Evolutionary conservation across 2,888 invertebrate species (phyloP), one percentile per base, ranked within the genome.

Genomic region (Tuta absoluta): DNA sequence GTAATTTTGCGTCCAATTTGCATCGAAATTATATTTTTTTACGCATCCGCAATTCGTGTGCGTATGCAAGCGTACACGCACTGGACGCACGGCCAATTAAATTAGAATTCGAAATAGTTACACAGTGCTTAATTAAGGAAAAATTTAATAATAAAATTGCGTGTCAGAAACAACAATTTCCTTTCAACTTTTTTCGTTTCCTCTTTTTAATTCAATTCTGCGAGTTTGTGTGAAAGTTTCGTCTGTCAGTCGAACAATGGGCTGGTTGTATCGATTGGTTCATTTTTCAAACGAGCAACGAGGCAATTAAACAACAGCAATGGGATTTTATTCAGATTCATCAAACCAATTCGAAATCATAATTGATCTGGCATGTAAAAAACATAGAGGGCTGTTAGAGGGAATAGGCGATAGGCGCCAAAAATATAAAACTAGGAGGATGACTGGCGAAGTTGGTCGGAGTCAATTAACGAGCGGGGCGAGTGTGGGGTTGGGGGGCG

Each of bases 291-390:
- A 85, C 83, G 78, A 75, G 80, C 86, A 87, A 87, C 89, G 76
- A 89, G 87, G 76, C 89, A 89, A 89, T 90, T 89, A 89, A 89
- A 84, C 87, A 89, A 88, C 78, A 82, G 85, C 89, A 88, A 89
- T 89, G 86, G 89, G 85, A 89, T 88, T 89, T 88, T 89, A 89
- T 90, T 91, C 87, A 89, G 87, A 88, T 90, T 87, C 90, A 89
- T 90, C 89, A 89, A 90, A 89, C 89, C 89, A 89, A 89, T 87
- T 88, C 84, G 87, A 84, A 86, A 89, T 90, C 89, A 89, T 90
- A 91, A 91, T 91, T 89, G 91, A 90, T 89, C 90, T 87, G 85
- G 79, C 85, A 81, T 87, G 84, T 88, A 90, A 90, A 91, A 91
- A 90, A 88, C 85, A 84, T 84, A 82, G 84, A 84, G 87, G 89